Evolutionary conservation across 2,113 vertebrate genomes (phyloP).

Genomic region (Lates calcarifer): DNA sequence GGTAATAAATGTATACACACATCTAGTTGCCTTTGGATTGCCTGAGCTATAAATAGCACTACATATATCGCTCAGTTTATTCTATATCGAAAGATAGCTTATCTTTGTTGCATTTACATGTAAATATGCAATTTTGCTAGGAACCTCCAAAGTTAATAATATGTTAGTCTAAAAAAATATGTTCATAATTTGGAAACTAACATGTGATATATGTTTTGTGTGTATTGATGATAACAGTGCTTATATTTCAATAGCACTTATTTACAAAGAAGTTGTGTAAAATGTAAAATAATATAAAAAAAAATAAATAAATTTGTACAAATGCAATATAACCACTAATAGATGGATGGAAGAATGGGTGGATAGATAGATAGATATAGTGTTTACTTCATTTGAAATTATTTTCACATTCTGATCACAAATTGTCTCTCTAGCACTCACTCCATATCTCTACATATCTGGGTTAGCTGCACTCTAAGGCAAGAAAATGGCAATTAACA

Average conservation of each 20-base stretch:
- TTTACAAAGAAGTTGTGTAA: too few species aligned
- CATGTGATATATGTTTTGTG: too few species aligned
- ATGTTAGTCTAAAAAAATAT: too few species aligned
- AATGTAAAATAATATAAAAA: background rate
- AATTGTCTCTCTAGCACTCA: too few species aligned
- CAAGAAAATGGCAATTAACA: background rate
- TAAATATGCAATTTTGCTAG: background rate
- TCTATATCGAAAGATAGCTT: background rate
- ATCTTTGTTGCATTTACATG: background rate
- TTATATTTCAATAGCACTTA: too few species aligned
- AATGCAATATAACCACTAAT: background rate
- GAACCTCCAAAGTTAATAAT: background rate
- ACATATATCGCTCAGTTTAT: background rate
- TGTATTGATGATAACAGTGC: too few species aligned
- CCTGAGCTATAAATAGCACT: background rate
- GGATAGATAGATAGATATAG: background rate
- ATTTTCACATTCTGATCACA: too few species aligned
- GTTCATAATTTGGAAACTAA: too few species aligned
- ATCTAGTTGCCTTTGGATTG: background rate
- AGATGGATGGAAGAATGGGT: background rate
- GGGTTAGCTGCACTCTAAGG: constrained; percentile 12
- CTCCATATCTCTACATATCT: background rate
- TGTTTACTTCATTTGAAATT: background rate
- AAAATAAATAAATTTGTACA: background rate
- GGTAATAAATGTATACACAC: background rate